Evolutionary conservation across 2,888 invertebrate genomes (phyloP), one percentile per base, ranked within the genome.

Genomic region (Torymus auratus): DNA sequence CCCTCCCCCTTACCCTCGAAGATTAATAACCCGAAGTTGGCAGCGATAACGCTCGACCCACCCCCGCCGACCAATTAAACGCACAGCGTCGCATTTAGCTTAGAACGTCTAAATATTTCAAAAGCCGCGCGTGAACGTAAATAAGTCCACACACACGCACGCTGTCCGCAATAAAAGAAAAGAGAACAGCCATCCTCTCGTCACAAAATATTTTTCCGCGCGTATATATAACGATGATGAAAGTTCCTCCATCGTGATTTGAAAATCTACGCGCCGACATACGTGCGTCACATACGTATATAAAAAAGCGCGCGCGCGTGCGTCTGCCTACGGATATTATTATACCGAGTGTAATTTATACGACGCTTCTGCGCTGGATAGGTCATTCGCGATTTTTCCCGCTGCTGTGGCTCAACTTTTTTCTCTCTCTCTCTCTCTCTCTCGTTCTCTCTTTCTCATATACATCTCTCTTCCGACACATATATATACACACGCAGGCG

Each of bases 381-480:
- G 69, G 73, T 78, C 71, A 60, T 78, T 67, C 55, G 52, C 60
- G 55, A 78, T 78, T 72, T 78, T 78, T 78, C 65, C 20, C 20
- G 20, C 20, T 20, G 20, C 20, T 23, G 28, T 17, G 20, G 60
- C 2, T n/a, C 52, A 72, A 71, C 70, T 78, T 72, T 72, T 67
- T 65, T 41, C 12, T 53, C 53, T 50, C 10, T 20, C 20, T 20
- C 12, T 53, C 53, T 50, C 10, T 20, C 20, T 20, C 20, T 20
- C 20, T 20, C 20, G 20, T 20, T 20, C 20, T 20, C 20, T 20
- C 20, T 20, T 20, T 20, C 20, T 20, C 20, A 20, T 20, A 20
- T 20, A 20, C 20, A 20, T 20, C 20, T 20, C 20, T 20, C 20
- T 20, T 0, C 23, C 56, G 14, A n/a, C 2, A 12, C 15, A 5